Evolutionary conservation across 92 coral and sea anemone genomes (phyloP), one percentile per base, ranked within the genome.

Genomic region (Zoanthus solanderi): DNA sequence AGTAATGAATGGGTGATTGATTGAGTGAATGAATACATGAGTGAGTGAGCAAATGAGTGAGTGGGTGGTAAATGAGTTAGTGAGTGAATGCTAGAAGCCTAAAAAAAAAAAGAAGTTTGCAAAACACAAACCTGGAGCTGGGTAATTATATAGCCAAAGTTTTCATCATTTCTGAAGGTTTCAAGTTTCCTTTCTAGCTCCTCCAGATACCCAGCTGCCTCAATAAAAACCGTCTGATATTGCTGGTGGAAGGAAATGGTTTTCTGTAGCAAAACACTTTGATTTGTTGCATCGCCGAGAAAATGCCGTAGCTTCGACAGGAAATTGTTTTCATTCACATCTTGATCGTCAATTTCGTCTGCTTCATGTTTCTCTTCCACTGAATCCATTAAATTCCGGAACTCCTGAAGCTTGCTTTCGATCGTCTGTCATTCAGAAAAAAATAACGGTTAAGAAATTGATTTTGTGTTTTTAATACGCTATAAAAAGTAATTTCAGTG

Each of bases 181-280:
- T 81, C 85, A 66, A 46, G 85, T 28, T 73, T 67, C 2, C 23
- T 32, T 54, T 90, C 93, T 7, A 84, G 46, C 13, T 46, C 63
- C 47, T 80, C 87, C 71, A 91, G 37, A 72, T 71, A 88, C 7
- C 83, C 48, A 23, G 82, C 83, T 4, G 90, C 79, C 72, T 87
- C 88, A 47, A 48, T 83, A 54, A 91, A 83, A 44, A 91, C 90
- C 74, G 88, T 87, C 57, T 83, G 90, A 76, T 89, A 95, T 50
- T 91, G 95, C 61, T 78, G 68, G 89, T 88, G 98, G 71, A 89
- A 95, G 6, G 94, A 93, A 3, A 93, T 63, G 34, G 92, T 91
- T 83, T 87, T 88, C 50, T 91, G 92, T 2, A 93, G 72, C 63
- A 77, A 88, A 10, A 72, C 92, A n/a, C 85, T 90, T 29, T 65